Conservation (phyloP, 2,113 vertebrate species). For the Bubo bubo region DNA sequence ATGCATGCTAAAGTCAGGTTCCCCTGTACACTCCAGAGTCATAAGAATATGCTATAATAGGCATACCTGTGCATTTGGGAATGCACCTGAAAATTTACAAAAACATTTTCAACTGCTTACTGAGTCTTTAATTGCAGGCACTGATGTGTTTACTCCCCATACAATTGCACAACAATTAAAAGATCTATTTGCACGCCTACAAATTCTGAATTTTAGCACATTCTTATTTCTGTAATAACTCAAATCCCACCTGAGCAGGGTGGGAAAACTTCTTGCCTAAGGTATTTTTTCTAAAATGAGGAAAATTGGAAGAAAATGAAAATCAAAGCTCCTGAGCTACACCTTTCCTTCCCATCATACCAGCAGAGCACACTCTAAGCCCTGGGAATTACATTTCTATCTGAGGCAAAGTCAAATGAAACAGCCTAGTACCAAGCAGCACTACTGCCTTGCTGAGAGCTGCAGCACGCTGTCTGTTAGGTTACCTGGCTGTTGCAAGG, state of each 20-base stretch:
- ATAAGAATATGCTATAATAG: slow-evolving; percentile 50
- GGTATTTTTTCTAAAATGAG: background rate
- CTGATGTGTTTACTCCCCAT: slow-evolving; percentile 47
- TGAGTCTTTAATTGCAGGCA: slow-evolving; percentile 59
- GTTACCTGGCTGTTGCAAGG: background rate
- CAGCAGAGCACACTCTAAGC: background rate
- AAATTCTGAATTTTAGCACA: background rate
- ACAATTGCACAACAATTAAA: slow-evolving; percentile 45
- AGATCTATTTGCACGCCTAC: background rate
- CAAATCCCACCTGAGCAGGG: background rate
- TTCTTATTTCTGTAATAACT: background rate
- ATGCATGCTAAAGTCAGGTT: slow-evolving; percentile 39
- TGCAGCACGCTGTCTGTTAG: background rate
- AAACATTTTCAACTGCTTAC: slow-evolving; percentile 54
- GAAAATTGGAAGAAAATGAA: background rate
- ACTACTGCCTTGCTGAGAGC: accelerated
- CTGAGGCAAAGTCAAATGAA: background rate
- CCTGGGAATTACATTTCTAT: background rate
- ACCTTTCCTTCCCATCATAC: background rate
- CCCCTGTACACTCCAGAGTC: slow-evolving; percentile 36
- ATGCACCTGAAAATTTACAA: slow-evolving; percentile 57
- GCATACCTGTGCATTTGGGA: slow-evolving; percentile 61
- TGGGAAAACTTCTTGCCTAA: background rate
- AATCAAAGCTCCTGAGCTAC: background rate
- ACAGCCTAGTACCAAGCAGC: background rate